phyloP scores from a whole-genome alignment of 2,797 vertebrate genomes.

The Thalassophryne amazonica region DNA sequence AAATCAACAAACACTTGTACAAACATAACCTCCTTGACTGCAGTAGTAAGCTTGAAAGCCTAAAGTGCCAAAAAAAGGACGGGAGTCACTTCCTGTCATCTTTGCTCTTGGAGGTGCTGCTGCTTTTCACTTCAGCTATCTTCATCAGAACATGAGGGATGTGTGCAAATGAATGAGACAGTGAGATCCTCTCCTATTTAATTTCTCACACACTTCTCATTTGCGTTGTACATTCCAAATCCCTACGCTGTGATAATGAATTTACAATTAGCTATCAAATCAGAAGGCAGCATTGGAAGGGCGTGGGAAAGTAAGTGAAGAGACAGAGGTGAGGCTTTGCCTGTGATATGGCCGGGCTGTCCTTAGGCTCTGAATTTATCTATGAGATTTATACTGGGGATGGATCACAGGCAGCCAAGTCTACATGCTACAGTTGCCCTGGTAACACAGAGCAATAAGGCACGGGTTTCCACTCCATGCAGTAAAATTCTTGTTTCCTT shows the following conservation, averaged over 20 bases:
- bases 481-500: conserved; percentile 30
- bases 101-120: conserved; percentile 17
- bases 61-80: no score
- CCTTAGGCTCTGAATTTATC: conserved; percentile 39
- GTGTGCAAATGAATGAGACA: conserved; percentile 18
- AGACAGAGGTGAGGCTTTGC: conserved; percentile 1
- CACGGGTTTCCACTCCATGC: conserved; percentile 31
- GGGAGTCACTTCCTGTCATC: conserved; percentile 57
- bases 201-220: conserved; percentile 36
- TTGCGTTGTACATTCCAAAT: conserved; percentile 30
- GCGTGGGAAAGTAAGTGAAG: conserved; percentile 1
- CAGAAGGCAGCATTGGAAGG: not conserved
- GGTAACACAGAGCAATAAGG: conserved; percentile 67
- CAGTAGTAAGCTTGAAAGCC: no score
- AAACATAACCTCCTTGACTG: no score
- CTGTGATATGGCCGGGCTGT: conserved; percentile 32
- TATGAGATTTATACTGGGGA: conserved; percentile 14
- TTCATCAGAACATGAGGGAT: conserved; percentile 15
- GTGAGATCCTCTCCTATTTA: conserved; percentile 21
- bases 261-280: conserved; percentile 20
- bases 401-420: conserved; percentile 44
- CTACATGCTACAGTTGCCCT: conserved; percentile 76
- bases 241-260: conserved; percentile 22
- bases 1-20: no score
- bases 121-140: conserved; percentile 24